These are phyloP conservation scores for Eptatretus burgeri DNA, from an alignment of 2,113 vertebrate genomes.

Conservation along the genomic window DNA sequence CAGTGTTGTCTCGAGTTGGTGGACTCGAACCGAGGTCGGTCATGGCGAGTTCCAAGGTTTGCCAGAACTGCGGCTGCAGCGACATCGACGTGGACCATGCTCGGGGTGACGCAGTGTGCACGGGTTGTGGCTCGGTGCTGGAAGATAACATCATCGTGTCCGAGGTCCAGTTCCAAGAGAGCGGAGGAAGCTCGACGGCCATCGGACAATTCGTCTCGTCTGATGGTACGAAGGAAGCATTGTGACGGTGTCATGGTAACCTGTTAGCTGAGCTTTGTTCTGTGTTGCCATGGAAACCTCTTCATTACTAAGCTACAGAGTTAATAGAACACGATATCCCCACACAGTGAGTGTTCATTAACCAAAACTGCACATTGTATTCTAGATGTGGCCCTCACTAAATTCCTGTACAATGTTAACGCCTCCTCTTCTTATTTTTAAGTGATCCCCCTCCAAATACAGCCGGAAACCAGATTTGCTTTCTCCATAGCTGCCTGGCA, in stretches of 20 bases:
- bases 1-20: no score
- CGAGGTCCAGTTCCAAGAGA: constrained; percentile 79
- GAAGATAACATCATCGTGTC: constrained; percentile 96
- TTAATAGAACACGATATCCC: no score
- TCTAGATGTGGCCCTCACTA: no score
- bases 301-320: no score
- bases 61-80: constrained; percentile 39
- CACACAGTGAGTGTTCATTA: no score
- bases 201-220: constrained; percentile 82
- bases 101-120: constrained; percentile 64
- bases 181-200: constrained; percentile 51
- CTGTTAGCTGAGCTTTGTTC: not conserved
- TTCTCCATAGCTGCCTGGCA: no score
- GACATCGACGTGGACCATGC: constrained; percentile 68
- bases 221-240: constrained; percentile 27
- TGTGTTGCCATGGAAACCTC: not conserved
- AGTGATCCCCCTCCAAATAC: no score
- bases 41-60: constrained; percentile 38
- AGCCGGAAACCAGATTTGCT: no score
- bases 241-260: not conserved
- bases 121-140: constrained; percentile 55
- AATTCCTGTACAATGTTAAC: no score
- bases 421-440: no score
- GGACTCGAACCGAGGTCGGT: not conserved
- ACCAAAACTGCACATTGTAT: no score